Percentiles rank a stretch among this genome's conserved stretches.
These are phyloP conservation scores for Bubo scandiacus DNA, from an alignment of 2,113 vertebrate species.

Conservation along the genomic window DNA sequence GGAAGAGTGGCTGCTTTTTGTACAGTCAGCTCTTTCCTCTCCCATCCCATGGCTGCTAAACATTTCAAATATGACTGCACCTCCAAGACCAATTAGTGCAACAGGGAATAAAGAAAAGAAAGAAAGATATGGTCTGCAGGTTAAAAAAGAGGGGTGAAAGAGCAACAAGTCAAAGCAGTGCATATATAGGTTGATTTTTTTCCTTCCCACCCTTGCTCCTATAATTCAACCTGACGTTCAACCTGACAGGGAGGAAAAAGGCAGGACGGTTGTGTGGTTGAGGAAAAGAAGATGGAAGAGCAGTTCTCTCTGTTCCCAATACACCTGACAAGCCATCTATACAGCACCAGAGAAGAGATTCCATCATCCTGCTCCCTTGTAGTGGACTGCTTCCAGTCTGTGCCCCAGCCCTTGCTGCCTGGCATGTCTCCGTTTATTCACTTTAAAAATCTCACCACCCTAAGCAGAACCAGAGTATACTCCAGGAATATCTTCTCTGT, in stretches of 20 bases:
- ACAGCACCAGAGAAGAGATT: background rate
- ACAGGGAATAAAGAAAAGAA: background rate
- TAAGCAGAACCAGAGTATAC: background rate
- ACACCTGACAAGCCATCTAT: background rate
- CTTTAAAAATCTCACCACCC: background rate
- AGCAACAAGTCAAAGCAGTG: background rate
- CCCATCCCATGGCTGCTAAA: background rate
- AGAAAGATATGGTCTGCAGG: background rate
- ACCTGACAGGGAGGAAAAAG: background rate
- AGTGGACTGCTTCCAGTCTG: background rate
- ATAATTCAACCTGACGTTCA: background rate
- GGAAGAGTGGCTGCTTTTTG: background rate
- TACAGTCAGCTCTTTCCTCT: background rate
- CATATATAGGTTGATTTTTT: background rate
- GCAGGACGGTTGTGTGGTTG: background rate
- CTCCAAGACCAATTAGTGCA: background rate
- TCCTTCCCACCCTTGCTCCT: background rate
- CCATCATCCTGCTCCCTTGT: background rate
- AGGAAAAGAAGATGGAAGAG: background rate
- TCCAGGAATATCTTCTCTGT: slow-evolving; percentile 5
- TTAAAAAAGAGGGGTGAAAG: background rate
- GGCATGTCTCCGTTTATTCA: background rate
- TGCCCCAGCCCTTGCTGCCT: background rate
- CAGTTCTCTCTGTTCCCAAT: background rate
- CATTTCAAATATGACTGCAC: background rate